Percentiles rank a stretch among this genome's conserved stretches.
Evolutionary conservation across 2,113 vertebrate species (phyloP).

Genomic region (Regulus satrapa): DNA sequence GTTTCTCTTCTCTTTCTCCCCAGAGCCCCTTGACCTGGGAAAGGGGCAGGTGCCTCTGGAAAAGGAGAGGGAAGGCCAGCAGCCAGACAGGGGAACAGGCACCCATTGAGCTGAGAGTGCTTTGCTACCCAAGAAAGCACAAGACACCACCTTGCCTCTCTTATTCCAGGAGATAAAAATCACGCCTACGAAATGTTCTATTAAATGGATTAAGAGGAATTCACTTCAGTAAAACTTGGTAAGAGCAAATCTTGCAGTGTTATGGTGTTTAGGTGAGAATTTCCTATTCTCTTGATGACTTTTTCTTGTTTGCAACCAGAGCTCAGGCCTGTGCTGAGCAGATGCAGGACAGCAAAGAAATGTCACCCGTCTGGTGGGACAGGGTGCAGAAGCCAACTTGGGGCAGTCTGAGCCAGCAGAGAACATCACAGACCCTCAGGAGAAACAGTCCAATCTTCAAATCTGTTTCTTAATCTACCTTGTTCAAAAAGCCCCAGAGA

Average conservation of each 20-base stretch:
- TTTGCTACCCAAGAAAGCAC: not conserved
- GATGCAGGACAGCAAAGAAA: not conserved
- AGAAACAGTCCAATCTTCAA: not conserved
- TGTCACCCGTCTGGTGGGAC: not conserved
- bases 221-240: not conserved
- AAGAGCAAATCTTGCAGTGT: not conserved
- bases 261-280: not conserved
- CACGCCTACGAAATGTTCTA: not conserved
- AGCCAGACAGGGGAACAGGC: not conserved
- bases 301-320: not conserved
- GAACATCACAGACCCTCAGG: not conserved
- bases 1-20: not conserved
- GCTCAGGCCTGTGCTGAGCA: not conserved
- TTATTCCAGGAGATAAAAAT: not conserved
- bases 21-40: not conserved
- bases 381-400: not conserved
- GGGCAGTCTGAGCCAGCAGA: not conserved
- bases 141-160: not conserved
- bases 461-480: not conserved
- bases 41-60: not conserved
- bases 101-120: rapidly evolving
- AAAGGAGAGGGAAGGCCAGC: not conserved
- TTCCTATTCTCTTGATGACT: not conserved
- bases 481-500: not conserved
- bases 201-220: not conserved